These are phyloP conservation scores for Orestias chungarensis DNA, from an alignment of 2,797 vertebrate species.

Conservation along the genomic window DNA sequence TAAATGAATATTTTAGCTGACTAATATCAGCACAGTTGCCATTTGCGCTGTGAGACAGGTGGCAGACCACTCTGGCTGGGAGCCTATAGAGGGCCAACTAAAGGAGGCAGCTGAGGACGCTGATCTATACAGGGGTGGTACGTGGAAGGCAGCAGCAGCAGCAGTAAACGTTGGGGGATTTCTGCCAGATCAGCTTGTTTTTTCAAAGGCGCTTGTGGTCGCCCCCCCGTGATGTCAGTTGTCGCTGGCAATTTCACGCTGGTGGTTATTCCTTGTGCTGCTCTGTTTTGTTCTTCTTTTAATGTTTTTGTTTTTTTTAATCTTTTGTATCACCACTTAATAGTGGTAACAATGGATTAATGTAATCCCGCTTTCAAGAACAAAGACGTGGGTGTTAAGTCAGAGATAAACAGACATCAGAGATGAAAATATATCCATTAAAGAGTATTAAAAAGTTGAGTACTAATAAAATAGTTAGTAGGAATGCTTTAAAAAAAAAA, in stretches of 20 bases:
- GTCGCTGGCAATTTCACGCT: background rate
- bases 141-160: too few relatives aligned
- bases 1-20: slow-evolving; percentile 17
- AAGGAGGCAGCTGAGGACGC: slow-evolving; percentile 32
- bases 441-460: too few relatives aligned
- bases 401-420: too few relatives aligned
- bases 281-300: background rate
- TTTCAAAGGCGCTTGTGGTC: slow-evolving; percentile 6
- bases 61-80: slow-evolving; percentile 26
- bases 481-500: background rate
- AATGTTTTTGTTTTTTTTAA: background rate
- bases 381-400: background rate
- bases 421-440: too few relatives aligned
- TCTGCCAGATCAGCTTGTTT: slow-evolving; percentile 24
- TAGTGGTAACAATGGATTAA: too few relatives aligned
- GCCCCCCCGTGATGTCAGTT: background rate
- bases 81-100: slow-evolving; percentile 19
- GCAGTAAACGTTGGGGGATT: slow-evolving; percentile 1
- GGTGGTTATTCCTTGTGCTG: background rate
- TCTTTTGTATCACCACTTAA: background rate
- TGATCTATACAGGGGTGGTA: too few relatives aligned
- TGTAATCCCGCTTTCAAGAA: too few relatives aligned
- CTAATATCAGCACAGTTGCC: slow-evolving; percentile 25
- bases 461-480: too few relatives aligned
- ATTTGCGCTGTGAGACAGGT: slow-evolving; percentile 40